Percentiles rank a stretch among this genome's conserved stretches.
phyloP scores from a whole-genome alignment of 2,113 vertebrate genomes.

The Hyaena hyaena region DNA sequence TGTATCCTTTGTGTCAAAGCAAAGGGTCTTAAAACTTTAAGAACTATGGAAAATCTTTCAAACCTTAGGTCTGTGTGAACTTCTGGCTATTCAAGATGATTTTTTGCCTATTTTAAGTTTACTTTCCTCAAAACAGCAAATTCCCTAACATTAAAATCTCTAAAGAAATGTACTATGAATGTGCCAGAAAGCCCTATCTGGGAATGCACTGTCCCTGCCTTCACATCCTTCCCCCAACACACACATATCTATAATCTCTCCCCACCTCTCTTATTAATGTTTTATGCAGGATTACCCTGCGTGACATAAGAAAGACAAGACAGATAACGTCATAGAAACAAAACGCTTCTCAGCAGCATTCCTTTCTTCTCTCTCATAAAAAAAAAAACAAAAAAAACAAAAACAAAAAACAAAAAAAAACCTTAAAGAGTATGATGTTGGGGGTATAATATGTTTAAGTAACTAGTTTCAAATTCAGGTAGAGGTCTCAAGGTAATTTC shows the following conservation, averaged over 20 bases:
- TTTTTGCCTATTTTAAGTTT: constrained; percentile 8
- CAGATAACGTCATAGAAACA: background rate
- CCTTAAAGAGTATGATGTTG: background rate
- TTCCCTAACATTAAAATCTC: background rate
- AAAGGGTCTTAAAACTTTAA: constrained; percentile 22
- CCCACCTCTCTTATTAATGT: background rate
- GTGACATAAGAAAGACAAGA: constrained; percentile 19
- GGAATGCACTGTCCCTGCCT: background rate
- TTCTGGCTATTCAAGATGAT: background rate
- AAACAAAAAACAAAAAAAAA: too few species aligned
- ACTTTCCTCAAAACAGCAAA: constrained; percentile 6
- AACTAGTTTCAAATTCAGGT: constrained; percentile 50
- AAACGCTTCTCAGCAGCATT: constrained; percentile 10
- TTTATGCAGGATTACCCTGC: background rate
- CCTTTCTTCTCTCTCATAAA: background rate
- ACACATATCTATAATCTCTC: background rate
- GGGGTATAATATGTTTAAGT: background rate
- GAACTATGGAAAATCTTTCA: constrained; percentile 4
- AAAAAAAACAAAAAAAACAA: constrained; percentile 50
- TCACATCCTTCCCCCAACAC: background rate
- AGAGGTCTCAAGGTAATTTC: constrained; percentile 8
- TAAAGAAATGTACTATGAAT: background rate
- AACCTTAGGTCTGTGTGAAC: background rate
- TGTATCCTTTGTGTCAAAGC: constrained; percentile 12
- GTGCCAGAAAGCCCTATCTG: background rate